Evolutionary conservation across 2,797 vertebrate species (phyloP).

Genomic region (Enteromius anoplus): DNA sequence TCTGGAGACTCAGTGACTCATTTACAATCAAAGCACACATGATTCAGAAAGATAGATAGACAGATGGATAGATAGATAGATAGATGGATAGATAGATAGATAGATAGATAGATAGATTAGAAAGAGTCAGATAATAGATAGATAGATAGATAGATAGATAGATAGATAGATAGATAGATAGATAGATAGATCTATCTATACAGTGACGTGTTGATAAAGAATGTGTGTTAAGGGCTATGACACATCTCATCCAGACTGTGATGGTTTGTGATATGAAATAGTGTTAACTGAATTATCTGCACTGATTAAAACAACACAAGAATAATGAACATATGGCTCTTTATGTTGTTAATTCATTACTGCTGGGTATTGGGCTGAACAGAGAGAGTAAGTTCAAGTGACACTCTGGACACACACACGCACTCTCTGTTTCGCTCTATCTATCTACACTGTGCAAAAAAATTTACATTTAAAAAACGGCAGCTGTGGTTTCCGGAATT

Average conservation of each 20-base stretch:
- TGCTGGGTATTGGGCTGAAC: not conserved
- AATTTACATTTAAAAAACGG: too few species aligned
- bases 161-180: too few species aligned
- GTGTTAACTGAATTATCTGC: constrained; percentile 72
- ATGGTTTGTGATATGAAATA: constrained; percentile 61
- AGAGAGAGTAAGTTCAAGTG: not conserved
- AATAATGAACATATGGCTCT: constrained; percentile 72
- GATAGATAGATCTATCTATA: too few species aligned
- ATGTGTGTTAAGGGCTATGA: not conserved
- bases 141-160: too few species aligned
- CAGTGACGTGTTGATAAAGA: constrained; percentile 57
- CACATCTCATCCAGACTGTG: not conserved
- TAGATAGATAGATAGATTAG: too few species aligned
- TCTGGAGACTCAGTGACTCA: constrained; percentile 66
- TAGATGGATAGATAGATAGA: too few species aligned
- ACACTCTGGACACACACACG: not conserved
- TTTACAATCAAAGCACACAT: constrained; percentile 59
- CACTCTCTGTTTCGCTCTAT: too few species aligned
- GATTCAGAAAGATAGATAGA: too few species aligned
- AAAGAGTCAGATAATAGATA: too few species aligned
- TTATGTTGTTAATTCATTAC: constrained; percentile 28
- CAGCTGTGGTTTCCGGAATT: too few species aligned
- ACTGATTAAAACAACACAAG: constrained; percentile 68
- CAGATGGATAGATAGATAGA: too few species aligned
- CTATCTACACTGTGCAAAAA: too few species aligned